Evolutionary conservation across 2,797 vertebrate species (phyloP).

Genomic region (Anableps anableps): DNA sequence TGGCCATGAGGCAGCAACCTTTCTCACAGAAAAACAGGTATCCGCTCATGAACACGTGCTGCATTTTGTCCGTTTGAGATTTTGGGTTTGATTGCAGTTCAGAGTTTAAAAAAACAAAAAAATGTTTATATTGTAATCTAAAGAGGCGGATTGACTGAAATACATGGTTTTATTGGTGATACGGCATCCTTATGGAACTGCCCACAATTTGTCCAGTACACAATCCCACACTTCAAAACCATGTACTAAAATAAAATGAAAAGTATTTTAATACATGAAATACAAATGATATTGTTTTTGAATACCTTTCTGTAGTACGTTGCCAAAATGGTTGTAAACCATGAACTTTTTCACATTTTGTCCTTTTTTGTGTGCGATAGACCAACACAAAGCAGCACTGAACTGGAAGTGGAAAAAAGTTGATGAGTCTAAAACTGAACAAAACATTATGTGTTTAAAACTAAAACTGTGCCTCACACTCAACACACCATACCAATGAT

Average conservation of each 20-base stretch:
- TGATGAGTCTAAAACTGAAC: no score
- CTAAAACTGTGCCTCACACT: no score
- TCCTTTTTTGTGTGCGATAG: no score
- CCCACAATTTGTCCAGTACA: not conserved
- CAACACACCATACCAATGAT: not conserved
- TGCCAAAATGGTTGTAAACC: not conserved
- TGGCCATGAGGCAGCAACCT: slow-evolving; percentile 93
- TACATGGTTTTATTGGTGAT: not conserved
- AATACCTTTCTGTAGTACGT: not conserved
- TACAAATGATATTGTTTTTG: not conserved
- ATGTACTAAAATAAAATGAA: no score
- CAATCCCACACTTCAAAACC: not conserved
- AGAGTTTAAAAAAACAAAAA: no score
- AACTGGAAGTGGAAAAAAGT: no score
- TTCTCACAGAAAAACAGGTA: slow-evolving; percentile 93
- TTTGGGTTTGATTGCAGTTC: not conserved
- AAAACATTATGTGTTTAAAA: no score
- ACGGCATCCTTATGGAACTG: not conserved
- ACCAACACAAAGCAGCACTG: no score
- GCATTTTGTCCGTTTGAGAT: not conserved
- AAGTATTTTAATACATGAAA: not conserved
- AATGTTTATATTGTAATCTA: not conserved
- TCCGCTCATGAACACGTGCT: not conserved
- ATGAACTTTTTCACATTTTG: no score
- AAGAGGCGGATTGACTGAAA: not conserved